Evolutionary conservation across 2,113 vertebrate species (phyloP).

Genomic region (Danionella cerebrum): DNA sequence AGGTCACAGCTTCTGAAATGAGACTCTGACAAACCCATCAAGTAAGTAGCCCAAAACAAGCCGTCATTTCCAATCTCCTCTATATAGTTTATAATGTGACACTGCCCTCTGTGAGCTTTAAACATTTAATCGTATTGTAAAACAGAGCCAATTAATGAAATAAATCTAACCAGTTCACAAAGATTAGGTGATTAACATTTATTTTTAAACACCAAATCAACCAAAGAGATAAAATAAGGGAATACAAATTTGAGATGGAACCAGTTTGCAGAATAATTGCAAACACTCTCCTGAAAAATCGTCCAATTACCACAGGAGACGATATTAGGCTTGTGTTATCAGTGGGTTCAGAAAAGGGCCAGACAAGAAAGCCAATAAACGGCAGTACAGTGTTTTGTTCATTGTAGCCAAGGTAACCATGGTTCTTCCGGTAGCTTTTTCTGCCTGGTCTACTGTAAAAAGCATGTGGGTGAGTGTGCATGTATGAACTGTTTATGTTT

Average conservation of each 20-base stretch:
- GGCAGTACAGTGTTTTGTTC: background rate
- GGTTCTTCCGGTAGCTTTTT: background rate
- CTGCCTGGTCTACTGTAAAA: background rate
- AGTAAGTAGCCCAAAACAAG: constrained; percentile 56
- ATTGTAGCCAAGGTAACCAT: constrained; percentile 1
- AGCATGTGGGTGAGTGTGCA: background rate
- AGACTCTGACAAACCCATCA: constrained; percentile 34
- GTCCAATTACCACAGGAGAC: background rate
- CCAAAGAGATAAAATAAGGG: constrained; percentile 10
- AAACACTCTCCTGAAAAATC: background rate
- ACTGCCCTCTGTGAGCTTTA: constrained; percentile 14
- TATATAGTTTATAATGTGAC: too few species aligned
- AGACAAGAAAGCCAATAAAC: constrained; percentile 17
- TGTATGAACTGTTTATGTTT: background rate
- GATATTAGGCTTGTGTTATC: constrained; percentile 6
- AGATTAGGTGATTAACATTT: constrained; percentile 31
- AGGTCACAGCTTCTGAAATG: constrained; percentile 55
- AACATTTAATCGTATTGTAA: background rate
- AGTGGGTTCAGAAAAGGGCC: background rate
- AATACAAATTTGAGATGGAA: background rate
- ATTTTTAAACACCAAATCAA: background rate
- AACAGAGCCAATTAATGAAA: constrained; percentile 20
- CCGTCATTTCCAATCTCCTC: constrained; percentile 54
- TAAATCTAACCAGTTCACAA: constrained; percentile 35
- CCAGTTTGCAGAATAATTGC: background rate